Base-by-base conservation (phyloP, 2,888 invertebrate species). In the Poecilus cupreus region DNA sequence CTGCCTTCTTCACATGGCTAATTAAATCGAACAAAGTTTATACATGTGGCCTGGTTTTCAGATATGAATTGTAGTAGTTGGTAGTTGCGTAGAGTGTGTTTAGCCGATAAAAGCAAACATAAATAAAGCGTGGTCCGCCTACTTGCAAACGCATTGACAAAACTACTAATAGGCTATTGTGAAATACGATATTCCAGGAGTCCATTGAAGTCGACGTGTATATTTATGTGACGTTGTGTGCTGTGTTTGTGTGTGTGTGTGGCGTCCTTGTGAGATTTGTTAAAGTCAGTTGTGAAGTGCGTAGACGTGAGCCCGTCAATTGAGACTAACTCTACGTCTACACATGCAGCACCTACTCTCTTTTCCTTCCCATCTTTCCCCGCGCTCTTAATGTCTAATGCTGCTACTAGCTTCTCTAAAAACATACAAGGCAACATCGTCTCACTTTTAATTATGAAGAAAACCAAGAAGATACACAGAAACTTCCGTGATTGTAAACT, bases 301-400 rank as follows among this genome's bases (percentile, higher is more conserved):
- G 81, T 81, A 75, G 81, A 81, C 81, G 81, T 81, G 81, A 81
- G 74, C 43, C 80, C 43, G 81, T 81, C 81, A 81, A 81, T 81
- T 81, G 81, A 75, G 49, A 54, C 60, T 75, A 81, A 75, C 57
- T 60, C 39, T 32, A 54, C 24, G 80, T 74, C 74, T 80, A 72
- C 72, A 70, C 64, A 68, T 70, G 51, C 37, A 46, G 75, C 81
- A 81, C 81, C 81, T 81, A 81, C 81, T 81, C 80, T 72, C 57
- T 72, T 81, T 24, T 75, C 16, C 60, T 60, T 60, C 13, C 64
- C 64, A 18, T 51, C 51, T 68, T 68, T 32, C 64, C 37, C 18
- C 64, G 60, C 74, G 60, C 64, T 51, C 11, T 39, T 24, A 46
- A 72, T 64, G 78, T 79, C 64, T 60, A 32, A 43, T 68, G 49